Percentiles rank a stretch among this genome's conserved stretches.
Conservation (phyloP, 2,888 invertebrate genomes). For the Branchellion lobata region DNA sequence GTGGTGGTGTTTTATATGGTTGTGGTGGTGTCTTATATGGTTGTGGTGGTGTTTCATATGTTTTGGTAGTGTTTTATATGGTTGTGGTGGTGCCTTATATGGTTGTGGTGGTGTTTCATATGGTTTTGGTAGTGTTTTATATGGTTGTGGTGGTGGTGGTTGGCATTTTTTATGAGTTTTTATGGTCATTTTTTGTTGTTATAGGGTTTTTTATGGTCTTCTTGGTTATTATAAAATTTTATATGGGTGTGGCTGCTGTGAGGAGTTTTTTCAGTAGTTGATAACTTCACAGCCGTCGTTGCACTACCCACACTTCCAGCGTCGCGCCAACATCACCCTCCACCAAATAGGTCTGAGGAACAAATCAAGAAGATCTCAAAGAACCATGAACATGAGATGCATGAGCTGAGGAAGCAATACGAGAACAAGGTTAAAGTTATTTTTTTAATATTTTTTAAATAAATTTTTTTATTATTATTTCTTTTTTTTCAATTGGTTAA, state of each 20-base stretch:
- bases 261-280: background rate
- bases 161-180: no score
- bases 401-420: constrained; percentile 40
- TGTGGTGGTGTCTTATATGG: background rate
- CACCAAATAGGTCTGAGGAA: background rate
- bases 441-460: background rate
- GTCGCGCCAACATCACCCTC: no score
- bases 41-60: background rate
- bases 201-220: no score
- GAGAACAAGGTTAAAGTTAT: constrained; percentile 47
- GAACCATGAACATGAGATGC: constrained; percentile 42
- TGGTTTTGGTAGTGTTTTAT: background rate
- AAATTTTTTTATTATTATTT: no score
- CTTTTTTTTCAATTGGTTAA: no score
- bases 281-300: no score
- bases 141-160: no score
- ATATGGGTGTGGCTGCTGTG: background rate
- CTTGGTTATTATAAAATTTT: no score
- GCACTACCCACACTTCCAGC: no score
- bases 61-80: background rate
- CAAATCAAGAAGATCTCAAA: background rate
- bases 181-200: no score
- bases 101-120: background rate
- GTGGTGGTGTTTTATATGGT: background rate
- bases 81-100: background rate